Evolutionary conservation across 2,113 vertebrate genomes (phyloP).

Genomic region (Burhinus bistriatus): DNA sequence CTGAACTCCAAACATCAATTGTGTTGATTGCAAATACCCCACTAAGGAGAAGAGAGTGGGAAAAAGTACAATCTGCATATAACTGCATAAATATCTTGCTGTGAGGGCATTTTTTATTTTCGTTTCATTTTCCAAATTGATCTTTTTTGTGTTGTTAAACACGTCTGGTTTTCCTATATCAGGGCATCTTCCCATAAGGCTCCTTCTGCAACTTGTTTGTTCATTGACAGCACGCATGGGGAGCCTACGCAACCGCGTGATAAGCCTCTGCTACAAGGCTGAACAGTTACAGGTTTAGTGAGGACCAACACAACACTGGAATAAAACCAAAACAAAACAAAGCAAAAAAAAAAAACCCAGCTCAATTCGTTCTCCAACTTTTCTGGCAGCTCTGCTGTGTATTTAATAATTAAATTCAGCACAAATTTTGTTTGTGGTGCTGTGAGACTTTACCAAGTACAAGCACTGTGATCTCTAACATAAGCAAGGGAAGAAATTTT

Average conservation of each 20-base stretch:
- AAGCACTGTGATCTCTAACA: not conserved
- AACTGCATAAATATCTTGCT: not conserved
- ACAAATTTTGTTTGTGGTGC: not conserved
- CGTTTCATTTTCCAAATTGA: not conserved
- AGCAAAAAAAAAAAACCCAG: not conserved
- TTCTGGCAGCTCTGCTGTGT: not conserved
- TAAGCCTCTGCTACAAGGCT: not conserved
- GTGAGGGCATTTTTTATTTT: not conserved
- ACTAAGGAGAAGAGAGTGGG: not conserved
- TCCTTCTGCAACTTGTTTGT: not conserved
- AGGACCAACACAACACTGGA: not conserved
- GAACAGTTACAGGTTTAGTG: fast-evolving
- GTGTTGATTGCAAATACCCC: not conserved
- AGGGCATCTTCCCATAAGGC: not conserved
- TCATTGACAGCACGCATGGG: not conserved
- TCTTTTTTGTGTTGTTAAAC: not conserved
- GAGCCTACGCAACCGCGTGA: not conserved
- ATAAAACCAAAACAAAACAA: not conserved
- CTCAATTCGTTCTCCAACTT: not conserved
- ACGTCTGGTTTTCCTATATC: not conserved
- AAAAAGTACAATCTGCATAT: not conserved
- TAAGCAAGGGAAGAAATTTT: not conserved
- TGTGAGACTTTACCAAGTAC: not conserved
- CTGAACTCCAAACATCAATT: not conserved
- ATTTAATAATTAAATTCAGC: not conserved